Evolutionary conservation across 2,888 invertebrate genomes (phyloP).

Genomic region (Apamea epomidion): DNA sequence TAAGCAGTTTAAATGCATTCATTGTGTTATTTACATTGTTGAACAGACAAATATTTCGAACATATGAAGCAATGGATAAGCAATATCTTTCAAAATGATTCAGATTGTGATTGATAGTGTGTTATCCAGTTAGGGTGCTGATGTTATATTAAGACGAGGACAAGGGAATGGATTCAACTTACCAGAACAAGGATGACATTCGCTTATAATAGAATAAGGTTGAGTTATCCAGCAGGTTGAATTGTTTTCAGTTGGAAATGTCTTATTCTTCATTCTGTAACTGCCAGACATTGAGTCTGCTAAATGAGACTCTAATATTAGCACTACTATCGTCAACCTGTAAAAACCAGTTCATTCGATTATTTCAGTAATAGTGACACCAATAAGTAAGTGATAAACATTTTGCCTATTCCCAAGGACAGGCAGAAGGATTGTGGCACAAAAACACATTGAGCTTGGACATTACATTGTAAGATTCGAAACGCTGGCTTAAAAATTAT

Average conservation of each 20-base stretch:
- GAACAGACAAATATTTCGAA: background rate
- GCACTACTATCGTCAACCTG: slow-evolving; percentile 95
- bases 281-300: slow-evolving; percentile 90
- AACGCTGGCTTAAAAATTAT: background rate
- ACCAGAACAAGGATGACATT: slow-evolving; percentile 96
- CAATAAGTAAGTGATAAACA: background rate
- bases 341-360: slow-evolving; percentile 69
- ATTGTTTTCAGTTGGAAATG: slow-evolving; percentile 94
- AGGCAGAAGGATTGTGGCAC: background rate
- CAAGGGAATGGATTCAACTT: background rate
- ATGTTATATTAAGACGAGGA: background rate
- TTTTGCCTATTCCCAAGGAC: background rate
- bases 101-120: background rate
- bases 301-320: slow-evolving; percentile 94
- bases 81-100: background rate
- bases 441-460: background rate
- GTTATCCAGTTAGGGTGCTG: background rate
- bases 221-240: slow-evolving; percentile 94
- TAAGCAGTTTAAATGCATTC: too few species aligned
- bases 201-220: slow-evolving; percentile 92
- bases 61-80: too few species aligned
- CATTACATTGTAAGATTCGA: background rate
- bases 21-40: background rate
- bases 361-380: background rate
- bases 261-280: slow-evolving; percentile 91